These are phyloP conservation scores for Drosophila pseudotalamancana DNA, from an alignment of 2,888 invertebrate species.

Conservation along the genomic window DNA sequence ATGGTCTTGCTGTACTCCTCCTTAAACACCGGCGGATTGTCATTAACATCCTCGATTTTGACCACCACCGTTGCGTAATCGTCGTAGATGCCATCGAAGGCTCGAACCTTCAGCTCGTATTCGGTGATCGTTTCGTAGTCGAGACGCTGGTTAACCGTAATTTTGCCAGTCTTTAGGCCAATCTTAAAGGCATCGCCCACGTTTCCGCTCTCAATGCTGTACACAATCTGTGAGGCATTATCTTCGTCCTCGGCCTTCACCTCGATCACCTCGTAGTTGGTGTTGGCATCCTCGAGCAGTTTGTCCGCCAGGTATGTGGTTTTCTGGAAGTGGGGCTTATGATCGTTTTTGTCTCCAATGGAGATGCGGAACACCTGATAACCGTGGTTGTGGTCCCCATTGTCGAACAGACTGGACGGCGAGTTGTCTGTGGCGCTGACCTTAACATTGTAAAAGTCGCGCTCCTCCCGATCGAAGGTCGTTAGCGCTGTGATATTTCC, in stretches of 20 bases:
- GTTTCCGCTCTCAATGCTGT: constrained; percentile 95
- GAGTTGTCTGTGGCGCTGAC: constrained; percentile 96
- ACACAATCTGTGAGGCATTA: constrained; percentile 93
- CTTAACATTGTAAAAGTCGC: constrained; percentile 94
- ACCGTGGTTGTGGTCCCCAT: constrained; percentile 89
- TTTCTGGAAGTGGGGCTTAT: constrained; percentile 94
- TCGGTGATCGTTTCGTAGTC: constrained; percentile 94
- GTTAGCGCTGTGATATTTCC: constrained; percentile 94
- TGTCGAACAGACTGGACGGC: constrained; percentile 89
- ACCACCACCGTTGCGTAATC: constrained; percentile 94
- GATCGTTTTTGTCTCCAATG: constrained; percentile 98
- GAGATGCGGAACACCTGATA: constrained; percentile 94
- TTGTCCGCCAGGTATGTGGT: constrained; percentile 89
- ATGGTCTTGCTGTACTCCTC: constrained; percentile 90
- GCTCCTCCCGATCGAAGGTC: constrained; percentile 93
- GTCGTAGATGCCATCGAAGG: constrained; percentile 93
- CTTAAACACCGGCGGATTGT: constrained; percentile 94
- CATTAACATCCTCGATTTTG: constrained; percentile 95
- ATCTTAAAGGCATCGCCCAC: constrained; percentile 94
- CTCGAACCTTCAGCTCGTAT: constrained; percentile 92
- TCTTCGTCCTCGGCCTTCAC: constrained; percentile 95
- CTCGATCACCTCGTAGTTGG: constrained; percentile 92
- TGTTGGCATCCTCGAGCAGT: constrained; percentile 93
- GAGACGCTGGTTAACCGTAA: constrained; percentile 90
- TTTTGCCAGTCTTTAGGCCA: constrained; percentile 93